phyloP scores from a whole-genome alignment of 2,797 vertebrate genomes.

The Pitangus sulphuratus region DNA sequence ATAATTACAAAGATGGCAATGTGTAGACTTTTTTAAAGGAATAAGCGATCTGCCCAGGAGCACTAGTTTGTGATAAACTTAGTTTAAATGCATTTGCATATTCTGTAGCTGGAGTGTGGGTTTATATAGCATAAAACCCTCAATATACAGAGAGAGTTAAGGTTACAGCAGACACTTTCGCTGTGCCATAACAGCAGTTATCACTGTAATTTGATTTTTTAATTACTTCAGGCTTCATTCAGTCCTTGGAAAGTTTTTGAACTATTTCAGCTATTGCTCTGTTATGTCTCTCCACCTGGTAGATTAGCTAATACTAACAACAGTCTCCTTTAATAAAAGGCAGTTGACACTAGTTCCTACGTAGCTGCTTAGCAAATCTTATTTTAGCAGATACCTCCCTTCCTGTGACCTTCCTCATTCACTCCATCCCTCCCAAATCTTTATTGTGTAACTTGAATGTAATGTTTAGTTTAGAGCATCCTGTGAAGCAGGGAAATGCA shows the following conservation, averaged over 20 bases:
- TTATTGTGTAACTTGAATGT: slow-evolving; percentile 30
- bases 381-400: slow-evolving; percentile 38
- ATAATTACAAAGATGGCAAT: background rate
- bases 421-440: background rate
- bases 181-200: background rate
- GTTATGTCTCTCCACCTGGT: background rate
- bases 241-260: background rate
- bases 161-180: background rate
- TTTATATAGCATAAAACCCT: background rate
- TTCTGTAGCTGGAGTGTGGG: background rate
- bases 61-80: background rate
- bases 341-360: background rate
- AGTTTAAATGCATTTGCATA: background rate
- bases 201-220: background rate
- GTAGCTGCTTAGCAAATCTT: background rate
- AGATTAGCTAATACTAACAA: background rate
- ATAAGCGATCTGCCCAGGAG: background rate
- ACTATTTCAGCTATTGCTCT: background rate
- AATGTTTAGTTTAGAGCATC: slow-evolving; percentile 64
- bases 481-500: slow-evolving; percentile 36
- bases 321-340: background rate
- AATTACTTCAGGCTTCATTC: background rate
- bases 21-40: background rate
- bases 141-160: background rate
- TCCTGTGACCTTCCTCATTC: slow-evolving; percentile 24